Base-by-base conservation (phyloP, 35 echinoderm and acorn worm genomes). In the Lytechinus pictus region DNA sequence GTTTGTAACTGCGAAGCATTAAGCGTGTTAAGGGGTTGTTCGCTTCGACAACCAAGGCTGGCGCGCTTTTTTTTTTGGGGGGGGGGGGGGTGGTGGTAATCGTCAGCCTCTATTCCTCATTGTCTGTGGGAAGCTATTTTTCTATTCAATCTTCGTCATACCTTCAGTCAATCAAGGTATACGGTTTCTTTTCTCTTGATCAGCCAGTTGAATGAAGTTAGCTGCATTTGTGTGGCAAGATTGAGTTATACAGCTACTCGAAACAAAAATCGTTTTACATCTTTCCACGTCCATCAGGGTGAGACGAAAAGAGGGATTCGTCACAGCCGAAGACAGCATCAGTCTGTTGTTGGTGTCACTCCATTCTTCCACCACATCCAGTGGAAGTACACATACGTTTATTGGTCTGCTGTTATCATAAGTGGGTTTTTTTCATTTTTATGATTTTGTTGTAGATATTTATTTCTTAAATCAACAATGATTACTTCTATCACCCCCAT, bases 101-200 rank as follows among this genome's bases (percentile, higher is more conserved):
- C 21, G 21, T 72, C 87, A 28, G 6, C 52, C 52, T 90, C 88
- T 52, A 19, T 21, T 33, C 88, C 28, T 52, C 88, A 52, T 54
- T 54, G 88, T 90, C 88, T 90, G 66, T 4, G 8, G 7, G n/a
- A 24, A n/a, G 28, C 52, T 54, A 28, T 54, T 27, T 90, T 10
- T 33, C n/a, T 6, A 28, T 90, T 54, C 52, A 10, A 44, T 90
- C 52, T 90, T 10, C 9, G 12, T 33, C 88, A 44, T 90, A 21
- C 44, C 88, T 90, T 90, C 52, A 10, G 52, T 52, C 88, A 90
- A 79, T 79, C 66, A 79, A 79, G 66, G n/a, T n/a, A 79, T 79
- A 14, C 66, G 66, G 66, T 79, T 79, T 24, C 21, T 79, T 79
- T 79, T 79, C 21, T 24, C 66, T 79, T 44, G 33, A 44, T 44